These are phyloP conservation scores for Mormyrus hasselquistii DNA, from an alignment of 2,797 vertebrate genomes.

Conservation along the genomic window DNA sequence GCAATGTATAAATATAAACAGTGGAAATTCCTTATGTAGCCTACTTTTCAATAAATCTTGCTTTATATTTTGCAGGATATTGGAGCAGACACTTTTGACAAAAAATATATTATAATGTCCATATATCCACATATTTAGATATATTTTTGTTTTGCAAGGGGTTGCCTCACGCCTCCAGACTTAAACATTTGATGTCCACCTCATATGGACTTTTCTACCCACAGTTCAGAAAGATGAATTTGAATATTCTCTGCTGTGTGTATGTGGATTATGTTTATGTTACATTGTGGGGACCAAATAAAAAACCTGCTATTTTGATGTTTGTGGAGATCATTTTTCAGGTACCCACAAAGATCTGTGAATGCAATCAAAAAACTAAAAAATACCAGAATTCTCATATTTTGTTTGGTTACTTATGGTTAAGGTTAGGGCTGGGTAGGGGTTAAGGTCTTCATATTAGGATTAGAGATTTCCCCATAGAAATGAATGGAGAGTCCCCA, in stretches of 20 bases:
- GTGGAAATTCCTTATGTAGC: not conserved
- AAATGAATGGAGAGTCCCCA: not conserved
- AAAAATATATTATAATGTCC: not conserved
- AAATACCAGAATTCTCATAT: too few relatives aligned
- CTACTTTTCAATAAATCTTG: not conserved
- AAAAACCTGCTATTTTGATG: too few relatives aligned
- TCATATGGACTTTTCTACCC: not conserved
- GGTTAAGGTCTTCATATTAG: not conserved
- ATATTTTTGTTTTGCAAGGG: too few relatives aligned
- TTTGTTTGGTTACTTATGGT: too few relatives aligned
- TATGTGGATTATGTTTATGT: not conserved
- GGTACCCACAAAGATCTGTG: too few relatives aligned
- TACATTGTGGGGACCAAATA: too few relatives aligned
- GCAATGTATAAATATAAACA: too few relatives aligned
- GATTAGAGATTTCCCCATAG: not conserved
- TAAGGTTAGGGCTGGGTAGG: too few relatives aligned
- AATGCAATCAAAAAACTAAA: too few relatives aligned
- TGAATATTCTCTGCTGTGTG: not conserved
- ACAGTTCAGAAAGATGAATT: not conserved
- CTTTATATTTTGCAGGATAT: not conserved
- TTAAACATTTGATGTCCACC: not conserved
- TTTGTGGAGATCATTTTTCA: too few relatives aligned
- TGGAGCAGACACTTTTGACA: too few relatives aligned
- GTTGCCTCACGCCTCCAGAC: not conserved
- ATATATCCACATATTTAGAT: not conserved